Percentiles rank a stretch among this genome's conserved stretches.
phyloP scores from a whole-genome alignment of 2,113 vertebrate genomes.

The Oxygymnocypris stewartii region DNA sequence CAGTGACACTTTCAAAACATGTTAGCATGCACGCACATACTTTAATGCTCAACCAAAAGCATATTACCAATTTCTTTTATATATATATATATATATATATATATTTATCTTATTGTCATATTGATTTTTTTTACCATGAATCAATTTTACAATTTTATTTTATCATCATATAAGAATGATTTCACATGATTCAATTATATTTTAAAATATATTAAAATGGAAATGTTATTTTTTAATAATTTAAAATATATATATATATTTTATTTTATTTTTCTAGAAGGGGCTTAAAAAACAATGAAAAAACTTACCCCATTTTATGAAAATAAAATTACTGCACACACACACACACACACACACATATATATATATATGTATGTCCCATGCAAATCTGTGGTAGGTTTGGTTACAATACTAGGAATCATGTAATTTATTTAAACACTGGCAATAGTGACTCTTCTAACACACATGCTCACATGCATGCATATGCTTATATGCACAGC shows the following conservation, averaged over 20 bases:
- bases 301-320: no score
- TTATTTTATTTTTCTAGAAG: no score
- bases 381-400: no score
- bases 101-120: background rate
- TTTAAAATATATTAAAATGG: background rate
- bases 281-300: no score
- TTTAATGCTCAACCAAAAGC: no score
- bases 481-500: background rate
- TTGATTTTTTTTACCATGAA: background rate
- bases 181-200: background rate
- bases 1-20: conserved; percentile 3
- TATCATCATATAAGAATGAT: background rate
- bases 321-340: no score
- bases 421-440: background rate
- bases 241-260: no score
- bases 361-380: no score
- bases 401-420: background rate
- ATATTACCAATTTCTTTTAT: background rate
- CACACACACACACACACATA: no score
- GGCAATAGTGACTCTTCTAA: background rate
- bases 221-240: no score
- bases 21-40: background rate
- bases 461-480: background rate
- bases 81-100: no score
- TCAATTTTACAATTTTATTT: background rate